Evolutionary conservation across 2,113 vertebrate species (phyloP).

Genomic region (Agelaius tricolor): DNA sequence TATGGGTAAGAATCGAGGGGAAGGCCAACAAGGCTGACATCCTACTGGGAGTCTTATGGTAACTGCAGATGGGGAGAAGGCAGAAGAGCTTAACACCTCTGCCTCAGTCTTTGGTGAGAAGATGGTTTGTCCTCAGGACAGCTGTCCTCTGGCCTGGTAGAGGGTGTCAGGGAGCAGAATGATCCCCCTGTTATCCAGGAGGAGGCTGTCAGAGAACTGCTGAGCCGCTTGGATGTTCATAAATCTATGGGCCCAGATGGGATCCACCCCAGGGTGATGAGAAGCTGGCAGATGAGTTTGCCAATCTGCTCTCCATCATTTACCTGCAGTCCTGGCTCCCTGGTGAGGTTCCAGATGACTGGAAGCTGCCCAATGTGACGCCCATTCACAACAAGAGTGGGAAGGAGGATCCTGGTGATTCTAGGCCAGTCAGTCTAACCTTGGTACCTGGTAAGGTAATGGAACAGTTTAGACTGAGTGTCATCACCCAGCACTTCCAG

Average conservation of each 20-base stretch:
- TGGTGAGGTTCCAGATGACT: neutral
- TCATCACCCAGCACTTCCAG: too few species aligned
- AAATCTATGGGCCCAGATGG: neutral
- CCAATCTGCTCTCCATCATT: neutral
- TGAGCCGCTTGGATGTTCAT: neutral
- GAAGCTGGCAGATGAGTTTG: neutral
- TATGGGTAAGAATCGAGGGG: neutral
- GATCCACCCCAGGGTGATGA: neutral
- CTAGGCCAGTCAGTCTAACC: neutral
- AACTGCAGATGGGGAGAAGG: neutral
- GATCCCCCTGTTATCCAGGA: neutral
- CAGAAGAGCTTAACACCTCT: neutral
- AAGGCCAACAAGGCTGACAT: neutral
- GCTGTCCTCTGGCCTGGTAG: neutral
- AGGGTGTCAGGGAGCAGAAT: neutral
- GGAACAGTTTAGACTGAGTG: too few species aligned
- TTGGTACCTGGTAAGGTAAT: neutral
- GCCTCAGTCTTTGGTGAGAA: neutral
- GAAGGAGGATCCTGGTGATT: neutral
- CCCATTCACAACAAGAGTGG: neutral
- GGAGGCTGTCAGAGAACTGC: neutral
- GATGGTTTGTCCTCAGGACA: neutral
- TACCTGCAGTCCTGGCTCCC: neutral
- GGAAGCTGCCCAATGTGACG: neutral
- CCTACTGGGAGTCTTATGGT: neutral